Conservation (phyloP, 2,888 invertebrate genomes). For the Bugula neritina region DNA sequence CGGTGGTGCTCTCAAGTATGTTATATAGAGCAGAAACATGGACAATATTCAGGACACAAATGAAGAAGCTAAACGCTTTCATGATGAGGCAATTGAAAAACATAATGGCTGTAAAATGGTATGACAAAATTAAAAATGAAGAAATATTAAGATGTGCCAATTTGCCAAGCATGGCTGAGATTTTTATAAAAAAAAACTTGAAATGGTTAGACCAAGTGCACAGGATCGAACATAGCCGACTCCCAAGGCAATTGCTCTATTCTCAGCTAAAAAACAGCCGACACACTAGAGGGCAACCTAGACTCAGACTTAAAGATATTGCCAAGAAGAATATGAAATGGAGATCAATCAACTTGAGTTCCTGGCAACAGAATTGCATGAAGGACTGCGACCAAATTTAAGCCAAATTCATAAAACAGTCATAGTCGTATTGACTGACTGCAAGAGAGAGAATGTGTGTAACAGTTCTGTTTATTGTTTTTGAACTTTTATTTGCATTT, state of each 20-base stretch:
- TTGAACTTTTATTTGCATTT: no score
- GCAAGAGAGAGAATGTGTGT: constrained; percentile 8
- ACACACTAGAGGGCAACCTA: background rate
- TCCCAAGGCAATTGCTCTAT: background rate
- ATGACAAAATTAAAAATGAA: constrained; percentile 9
- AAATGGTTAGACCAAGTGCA: constrained; percentile 2
- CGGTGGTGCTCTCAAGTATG: background rate
- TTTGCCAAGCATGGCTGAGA: background rate
- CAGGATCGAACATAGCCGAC: background rate
- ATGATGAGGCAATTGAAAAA: constrained; percentile 1
- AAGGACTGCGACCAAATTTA: background rate
- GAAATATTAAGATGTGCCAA: no score
- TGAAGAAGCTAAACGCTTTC: constrained; percentile 8
- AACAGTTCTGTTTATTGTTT: no score
- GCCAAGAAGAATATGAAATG: background rate
- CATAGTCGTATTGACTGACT: constrained; percentile 3
- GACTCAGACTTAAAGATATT: background rate
- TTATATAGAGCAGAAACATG: background rate
- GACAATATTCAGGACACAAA: constrained; percentile 12
- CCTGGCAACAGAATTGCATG: background rate
- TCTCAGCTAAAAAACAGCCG: background rate
- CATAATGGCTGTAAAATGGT: background rate
- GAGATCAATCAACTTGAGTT: background rate
- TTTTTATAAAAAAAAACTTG: background rate
- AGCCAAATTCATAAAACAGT: background rate